Conservation (phyloP, 37 sponge, comb jelly and placozoan genomes). For the Haliclona indistincta region DNA sequence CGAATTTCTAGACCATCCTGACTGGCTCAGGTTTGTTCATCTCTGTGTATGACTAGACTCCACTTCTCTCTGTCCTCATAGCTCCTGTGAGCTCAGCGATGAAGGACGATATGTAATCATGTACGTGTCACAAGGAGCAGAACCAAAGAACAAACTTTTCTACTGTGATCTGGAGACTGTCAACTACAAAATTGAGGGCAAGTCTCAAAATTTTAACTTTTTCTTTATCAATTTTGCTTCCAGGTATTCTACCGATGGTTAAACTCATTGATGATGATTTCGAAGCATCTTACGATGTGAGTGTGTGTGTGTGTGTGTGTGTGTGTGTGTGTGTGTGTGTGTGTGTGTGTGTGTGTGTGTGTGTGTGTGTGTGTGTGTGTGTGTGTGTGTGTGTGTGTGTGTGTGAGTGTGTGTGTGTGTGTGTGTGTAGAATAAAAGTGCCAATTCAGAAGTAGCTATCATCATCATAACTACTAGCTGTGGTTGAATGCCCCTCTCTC, state of each 20-base stretch:
- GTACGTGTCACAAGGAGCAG: conserved; percentile 65
- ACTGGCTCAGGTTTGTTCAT: conserved; percentile 80
- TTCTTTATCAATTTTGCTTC: neutral
- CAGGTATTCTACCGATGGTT: conserved; percentile 60
- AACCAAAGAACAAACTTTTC: conserved; percentile 81
- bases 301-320: conserved; percentile 1
- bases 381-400: conserved; percentile 8
- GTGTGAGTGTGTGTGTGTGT: conserved; percentile 4
- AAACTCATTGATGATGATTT: conserved; percentile 89
- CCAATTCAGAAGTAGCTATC: neutral
- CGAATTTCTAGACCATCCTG: conserved; percentile 80
- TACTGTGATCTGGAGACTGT: conserved; percentile 63
- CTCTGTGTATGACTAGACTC: neutral
- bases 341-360: conserved; percentile 37
- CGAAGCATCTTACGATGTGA: conserved; percentile 89
- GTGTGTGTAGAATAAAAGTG: conserved; percentile 9
- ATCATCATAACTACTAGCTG: neutral
- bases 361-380: conserved; percentile 4
- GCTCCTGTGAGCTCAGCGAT: conserved; percentile 76
- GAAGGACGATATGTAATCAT: conserved; percentile 80
- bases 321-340: too few species aligned
- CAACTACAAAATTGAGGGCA: neutral
- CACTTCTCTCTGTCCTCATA: neutral
- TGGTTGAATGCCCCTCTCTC: neutral
- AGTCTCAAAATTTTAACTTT: neutral